Base-by-base conservation (phyloP, 2,797 vertebrate species). In the Falco berigora region DNA sequence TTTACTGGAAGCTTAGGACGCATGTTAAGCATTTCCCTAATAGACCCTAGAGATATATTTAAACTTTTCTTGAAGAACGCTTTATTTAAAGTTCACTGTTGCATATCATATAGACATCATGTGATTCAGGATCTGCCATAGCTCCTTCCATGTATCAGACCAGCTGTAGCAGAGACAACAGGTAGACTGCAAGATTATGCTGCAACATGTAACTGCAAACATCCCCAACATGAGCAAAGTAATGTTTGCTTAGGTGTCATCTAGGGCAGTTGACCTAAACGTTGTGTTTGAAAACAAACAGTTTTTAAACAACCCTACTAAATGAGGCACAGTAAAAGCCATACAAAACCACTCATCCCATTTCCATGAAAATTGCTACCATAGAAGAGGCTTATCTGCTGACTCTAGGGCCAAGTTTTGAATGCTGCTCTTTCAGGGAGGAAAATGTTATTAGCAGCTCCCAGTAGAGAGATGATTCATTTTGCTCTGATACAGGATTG, bases 1-100 rank as follows among this genome's bases (percentile, higher is more conserved):
- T 93, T 95, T 93, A 78, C 55, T 89, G 78, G 81, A 68, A 96
- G 56, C 53, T 92, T 95, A 91, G 75, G 34, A 93, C 24, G 30
- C 68, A 64, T 72, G 53, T 90, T 89, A 89, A 85, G 59, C 61
- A 85, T 91, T 95, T 89, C 53, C 58, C 64, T 93, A 80, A 83
- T 38, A 68, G 86, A 61, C 86, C 27, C 46, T 53, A 27, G 72
- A 89, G 80, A 75, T 87, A 40, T 10, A 75, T 79, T 93, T 90
- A 74, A 87, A 83, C 56, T 94, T 94, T 77, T 82, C 74, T 55
- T 87, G 80, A 93, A 73, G 30, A 82, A 64, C 0, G 1, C 38
- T 87, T 78, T 85, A 56, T 72, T 86, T 90, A 17, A 95, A 83
- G 56, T 91, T 96, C 49, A 66, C 13, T 92, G 42, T 58, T 94